Base-by-base conservation (phyloP, 2,113 vertebrate genomes). In the Maccullochella peelii region DNA sequence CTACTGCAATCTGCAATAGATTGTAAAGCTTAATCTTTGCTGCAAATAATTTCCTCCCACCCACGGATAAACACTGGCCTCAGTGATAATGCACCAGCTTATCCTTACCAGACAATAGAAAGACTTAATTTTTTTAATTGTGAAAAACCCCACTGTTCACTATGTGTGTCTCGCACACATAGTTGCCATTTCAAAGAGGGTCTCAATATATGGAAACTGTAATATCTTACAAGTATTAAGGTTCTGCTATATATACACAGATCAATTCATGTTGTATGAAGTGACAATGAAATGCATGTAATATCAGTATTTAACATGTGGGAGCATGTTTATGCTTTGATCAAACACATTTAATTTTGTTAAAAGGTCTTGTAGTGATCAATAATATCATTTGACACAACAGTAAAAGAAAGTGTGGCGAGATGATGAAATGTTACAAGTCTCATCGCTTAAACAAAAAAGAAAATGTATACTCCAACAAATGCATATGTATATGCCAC, bases 61-160 rank as follows among this genome's bases (percentile, higher is more conserved):
- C 93, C 78, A 68, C 66, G 83, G 90, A 87, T 91, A 82, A 33
- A 69, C 75, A 52, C 87, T 82, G 87, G 84, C 86, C 73, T 71
- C 38, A 20, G 77, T 85, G 90, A 94, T 93, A 94, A 93, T 91
- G 87, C 78, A 47, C 62, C 83, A 80, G 90, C 89, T 94, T 91
- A 95, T 94, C 92, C 84, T 38, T 69, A 69, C n/a, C 73, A 68
- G 79, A 92, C 89, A 93, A 84, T 82, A 88, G 57, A 80, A 92
- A 75, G 88, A 86, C 86, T 89, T 93, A 70, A 89, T 90, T 90
- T 15, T 93, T 69, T 88, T 95, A 95, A 95, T 94, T 95, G 87
- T 93, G 76, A 78, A 87, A 88, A 73, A 61, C 82, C 86, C 86
- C 81, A 88, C 83, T 84, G 89, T 87, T 91, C 77, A 81, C 89